These are phyloP conservation scores for Heptranchias perlo DNA, from an alignment of 2,113 vertebrate genomes.

Conservation along the genomic window DNA sequence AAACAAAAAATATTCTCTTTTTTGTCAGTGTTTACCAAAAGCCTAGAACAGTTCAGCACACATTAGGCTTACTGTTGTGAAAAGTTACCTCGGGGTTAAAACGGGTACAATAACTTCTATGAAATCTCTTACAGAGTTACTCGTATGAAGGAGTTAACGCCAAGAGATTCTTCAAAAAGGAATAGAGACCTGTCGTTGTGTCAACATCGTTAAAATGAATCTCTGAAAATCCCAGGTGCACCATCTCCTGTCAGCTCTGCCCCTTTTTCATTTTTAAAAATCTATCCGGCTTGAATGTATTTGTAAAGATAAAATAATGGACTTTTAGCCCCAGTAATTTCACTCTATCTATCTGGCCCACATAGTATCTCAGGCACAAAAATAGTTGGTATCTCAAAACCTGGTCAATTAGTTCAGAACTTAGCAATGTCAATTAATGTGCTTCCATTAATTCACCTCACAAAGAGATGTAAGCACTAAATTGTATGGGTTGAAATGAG, in stretches of 20 bases:
- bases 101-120: background rate
- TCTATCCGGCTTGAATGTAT: background rate
- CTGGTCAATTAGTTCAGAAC: background rate
- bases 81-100: background rate
- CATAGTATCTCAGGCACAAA: background rate
- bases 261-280: background rate
- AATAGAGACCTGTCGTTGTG: slow-evolving; percentile 43
- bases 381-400: background rate
- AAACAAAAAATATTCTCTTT: background rate
- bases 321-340: background rate
- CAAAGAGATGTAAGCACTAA: background rate
- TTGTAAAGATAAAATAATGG: background rate
- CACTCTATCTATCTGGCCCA: background rate
- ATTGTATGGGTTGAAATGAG: background rate
- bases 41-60: background rate
- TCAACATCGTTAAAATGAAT: background rate
- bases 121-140: slow-evolving; percentile 66
- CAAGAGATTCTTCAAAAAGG: slow-evolving; percentile 81
- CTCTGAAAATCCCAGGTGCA: background rate
- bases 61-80: background rate
- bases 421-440: background rate
- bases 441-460: background rate
- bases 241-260: background rate
- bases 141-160: slow-evolving; percentile 82
- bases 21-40: background rate